Evolutionary conservation across 53 echinoderm and acorn worm species (phyloP), one percentile per base, ranked within the genome.

Genomic region (Zoroaster sp.): DNA sequence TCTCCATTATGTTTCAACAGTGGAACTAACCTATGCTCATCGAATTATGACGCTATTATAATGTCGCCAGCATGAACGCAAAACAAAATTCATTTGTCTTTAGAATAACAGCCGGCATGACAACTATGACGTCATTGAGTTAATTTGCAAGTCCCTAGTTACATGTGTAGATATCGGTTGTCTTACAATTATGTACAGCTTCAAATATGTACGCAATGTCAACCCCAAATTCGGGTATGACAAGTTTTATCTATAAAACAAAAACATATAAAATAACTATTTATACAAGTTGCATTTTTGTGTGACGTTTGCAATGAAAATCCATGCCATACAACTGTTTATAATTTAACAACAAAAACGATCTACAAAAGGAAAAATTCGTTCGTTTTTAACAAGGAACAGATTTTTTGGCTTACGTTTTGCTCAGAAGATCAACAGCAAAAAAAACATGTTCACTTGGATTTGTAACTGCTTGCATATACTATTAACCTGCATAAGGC

Each of bases 271-370:
- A 78, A 78, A 78, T 53, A 78, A 78, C 54, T 21, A 23, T 78
- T 30, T 78, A 9, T 78, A 78, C 78, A 78, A 78, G 78, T 54
- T 78, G 78, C 78, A 78, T 78, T 39, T 75, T 75, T 47, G 45
- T 9, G 63, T n/a, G 63, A 17, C 21, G 63, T 63, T n/a, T 18
- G 20, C 21, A 17, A 23, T 63, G 20, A 14, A 10, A 63, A 17
- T 4, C 21, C 63, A 14, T 63, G 4, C 49, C 49, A 47, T 14
- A 47, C 14, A 10, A 10, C 8, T 8, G 49, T 47, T 47, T 47
- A n/a, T n/a, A n/a, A n/a, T n/a, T n/a, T n/a, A n/a, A n/a, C n/a
- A n/a, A n/a, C n/a, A n/a, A n/a, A n/a, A n/a, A n/a, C n/a, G n/a
- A n/a, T n/a, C n/a, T n/a, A n/a, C n/a, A n/a, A n/a, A n/a, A n/a